These are phyloP conservation scores for Papio anubis DNA, from an alignment of 2,113 vertebrate species.

Conservation along the genomic window DNA sequence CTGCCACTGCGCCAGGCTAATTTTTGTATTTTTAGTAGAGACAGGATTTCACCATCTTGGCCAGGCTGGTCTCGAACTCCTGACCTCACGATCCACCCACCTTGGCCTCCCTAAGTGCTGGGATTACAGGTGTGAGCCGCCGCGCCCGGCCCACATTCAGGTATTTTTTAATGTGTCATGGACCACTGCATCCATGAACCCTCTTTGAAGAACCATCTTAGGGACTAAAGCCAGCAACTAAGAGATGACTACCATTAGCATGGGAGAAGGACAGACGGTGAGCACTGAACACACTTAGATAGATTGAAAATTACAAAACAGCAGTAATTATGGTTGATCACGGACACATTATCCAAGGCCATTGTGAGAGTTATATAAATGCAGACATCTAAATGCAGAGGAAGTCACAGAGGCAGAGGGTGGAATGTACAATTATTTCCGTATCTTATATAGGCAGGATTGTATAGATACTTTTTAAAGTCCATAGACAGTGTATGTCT, in stretches of 20 bases:
- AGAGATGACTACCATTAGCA: neutral
- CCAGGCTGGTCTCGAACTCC: no score
- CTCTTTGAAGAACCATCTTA: neutral
- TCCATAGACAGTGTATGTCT: neutral
- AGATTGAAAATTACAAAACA: neutral
- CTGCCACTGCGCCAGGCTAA: rapidly evolving
- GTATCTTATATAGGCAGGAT: neutral
- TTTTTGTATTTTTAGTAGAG: no score
- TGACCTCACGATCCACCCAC: no score
- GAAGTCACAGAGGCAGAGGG: neutral
- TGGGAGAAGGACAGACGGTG: neutral
- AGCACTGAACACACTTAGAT: neutral
- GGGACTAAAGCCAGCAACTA: neutral
- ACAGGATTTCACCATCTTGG: no score
- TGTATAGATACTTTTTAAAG: neutral
- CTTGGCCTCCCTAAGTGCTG: no score
- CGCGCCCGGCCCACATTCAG: neutral
- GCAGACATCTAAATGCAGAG: neutral
- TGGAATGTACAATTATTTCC: neutral
- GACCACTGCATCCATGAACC: neutral
- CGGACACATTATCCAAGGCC: neutral
- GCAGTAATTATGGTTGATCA: neutral
- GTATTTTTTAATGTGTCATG: neutral
- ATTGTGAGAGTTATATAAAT: neutral
- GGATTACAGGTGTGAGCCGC: no score